Base-by-base conservation (phyloP, 2,113 vertebrate genomes). In the Chitala chitala region DNA sequence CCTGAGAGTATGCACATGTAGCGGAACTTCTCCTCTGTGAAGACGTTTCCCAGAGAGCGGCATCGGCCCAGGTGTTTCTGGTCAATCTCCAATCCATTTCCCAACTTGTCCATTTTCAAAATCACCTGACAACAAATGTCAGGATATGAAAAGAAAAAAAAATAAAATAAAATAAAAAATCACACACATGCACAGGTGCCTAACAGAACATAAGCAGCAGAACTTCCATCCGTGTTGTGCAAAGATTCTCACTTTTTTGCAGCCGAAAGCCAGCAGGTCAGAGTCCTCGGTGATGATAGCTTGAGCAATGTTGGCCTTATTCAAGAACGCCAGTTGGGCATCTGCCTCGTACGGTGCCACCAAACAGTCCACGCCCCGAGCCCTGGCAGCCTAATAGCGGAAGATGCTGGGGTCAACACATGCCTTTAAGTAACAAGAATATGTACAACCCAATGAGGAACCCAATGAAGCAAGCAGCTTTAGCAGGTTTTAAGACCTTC, bases 1-100 rank as follows among this genome's bases (percentile, higher is more conserved):
- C 97, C 97, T 0, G 96, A 95, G n/a, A 99, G 92, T 81, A 99
- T 98, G 81, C 97, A 99, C 97, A 99, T 99, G 68, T 98, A 89
- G 12, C 96, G 93, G 71, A 99, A 99, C 80, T 95, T 99, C 80
- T 99, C 96, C 82, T 99, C 95, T 0, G 96, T 98, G 83, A 99
- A 99, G 1, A 96, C 71, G 46, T 95, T 93, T 8, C 96, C 95
- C 22, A 99, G 91, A 17, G 92, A 90, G 48, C 82, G 92, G 76
- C 95, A 98, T 79, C 93, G 94, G 31, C 97, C 97, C 22, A 99
- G 86, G 70, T 93, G 90, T 50, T 78, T 82, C 68, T 96, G 95
- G 74, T 95, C 93, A 26, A 99, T 91, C 82, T 99, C 97, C 54
- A 99, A 83, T 3, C 94, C 96, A 12, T 98, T 96, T 63, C 97